Evolutionary conservation across 1,140 invertebrate species (phyloP).

Genomic region (Nephila pilipes): DNA sequence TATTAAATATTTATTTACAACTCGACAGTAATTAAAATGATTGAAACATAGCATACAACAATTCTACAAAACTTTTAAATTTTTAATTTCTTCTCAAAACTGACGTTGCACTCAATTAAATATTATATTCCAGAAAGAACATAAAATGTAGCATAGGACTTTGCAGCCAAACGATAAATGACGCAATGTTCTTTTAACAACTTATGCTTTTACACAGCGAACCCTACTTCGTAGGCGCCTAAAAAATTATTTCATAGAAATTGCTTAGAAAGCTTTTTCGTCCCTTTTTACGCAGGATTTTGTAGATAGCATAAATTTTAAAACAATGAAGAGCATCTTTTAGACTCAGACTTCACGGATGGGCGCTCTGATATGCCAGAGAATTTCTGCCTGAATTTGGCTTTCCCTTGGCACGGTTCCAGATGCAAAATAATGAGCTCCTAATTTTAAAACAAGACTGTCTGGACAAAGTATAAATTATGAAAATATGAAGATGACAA

Average conservation of each 20-base stretch:
- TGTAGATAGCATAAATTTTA: constrained; percentile 15
- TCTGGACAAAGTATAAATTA: neutral
- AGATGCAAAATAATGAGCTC: constrained; percentile 18
- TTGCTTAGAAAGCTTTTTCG: neutral
- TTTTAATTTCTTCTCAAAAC: too few species aligned
- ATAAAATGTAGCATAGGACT: neutral
- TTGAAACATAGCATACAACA: too few species aligned
- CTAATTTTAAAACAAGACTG: constrained; percentile 8
- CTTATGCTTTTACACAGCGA: neutral
- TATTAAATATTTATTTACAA: too few species aligned
- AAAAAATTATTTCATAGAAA: neutral
- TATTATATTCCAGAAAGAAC: neutral
- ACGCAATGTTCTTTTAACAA: neutral
- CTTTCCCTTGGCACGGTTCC: neutral
- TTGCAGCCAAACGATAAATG: neutral
- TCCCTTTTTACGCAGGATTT: neutral
- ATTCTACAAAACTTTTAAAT: too few species aligned
- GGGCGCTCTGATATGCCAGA: neutral
- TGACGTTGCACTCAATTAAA: neutral
- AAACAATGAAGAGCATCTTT: neutral
- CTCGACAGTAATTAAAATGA: too few species aligned
- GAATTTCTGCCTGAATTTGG: neutral
- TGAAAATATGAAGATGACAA: neutral
- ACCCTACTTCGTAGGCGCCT: neutral
- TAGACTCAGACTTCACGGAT: neutral